Evolutionary conservation across 2,888 invertebrate genomes (phyloP).

Genomic region (Drymonia ruficornis): DNA sequence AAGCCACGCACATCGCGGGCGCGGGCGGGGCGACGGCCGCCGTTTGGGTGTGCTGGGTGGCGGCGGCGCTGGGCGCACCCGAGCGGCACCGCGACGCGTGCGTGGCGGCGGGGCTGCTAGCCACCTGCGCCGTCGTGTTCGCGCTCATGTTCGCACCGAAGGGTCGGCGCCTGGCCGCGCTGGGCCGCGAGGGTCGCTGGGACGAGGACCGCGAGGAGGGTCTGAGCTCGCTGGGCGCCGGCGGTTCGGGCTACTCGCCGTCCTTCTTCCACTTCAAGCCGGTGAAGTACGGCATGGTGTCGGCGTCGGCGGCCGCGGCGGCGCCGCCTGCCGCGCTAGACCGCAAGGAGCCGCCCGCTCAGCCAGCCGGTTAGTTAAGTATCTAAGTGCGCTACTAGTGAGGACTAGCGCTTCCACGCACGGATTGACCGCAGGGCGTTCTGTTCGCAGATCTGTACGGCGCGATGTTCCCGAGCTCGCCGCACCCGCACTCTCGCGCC

Average conservation of each 20-base stretch:
- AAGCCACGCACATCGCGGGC: conserved; percentile 96
- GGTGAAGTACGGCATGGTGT: conserved; percentile 90
- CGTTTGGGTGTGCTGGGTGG: conserved; percentile 93
- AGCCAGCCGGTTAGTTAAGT: conserved; percentile 85
- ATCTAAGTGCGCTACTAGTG: conserved; percentile 79
- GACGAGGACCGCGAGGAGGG: conserved; percentile 93
- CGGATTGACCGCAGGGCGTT: conserved; percentile 62
- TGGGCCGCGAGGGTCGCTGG: conserved; percentile 95
- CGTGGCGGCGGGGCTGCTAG: conserved; percentile 94
- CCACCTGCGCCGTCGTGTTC: conserved; percentile 93
- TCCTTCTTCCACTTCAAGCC: conserved; percentile 97
- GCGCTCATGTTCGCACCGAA: conserved; percentile 97
- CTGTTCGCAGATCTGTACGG: conserved; percentile 80
- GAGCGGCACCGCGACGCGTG: conserved; percentile 94
- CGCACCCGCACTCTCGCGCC: conserved; percentile 77
- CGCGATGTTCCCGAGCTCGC: conserved; percentile 73
- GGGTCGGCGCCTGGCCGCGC: conserved; percentile 95
- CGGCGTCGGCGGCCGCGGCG: conserved; percentile 72
- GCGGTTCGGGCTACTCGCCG: conserved; percentile 94
- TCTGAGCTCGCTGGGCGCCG: conserved; percentile 90
- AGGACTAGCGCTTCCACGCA: conserved; percentile 76
- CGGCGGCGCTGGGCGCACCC: conserved; percentile 91
- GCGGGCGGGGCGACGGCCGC: conserved; percentile 94
- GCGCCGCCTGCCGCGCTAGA: conserved; percentile 73
- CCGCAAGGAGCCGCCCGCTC: conserved; percentile 83